Base-by-base conservation (phyloP, 2,797 vertebrate species). In the Tachyglossus aculeatus region DNA sequence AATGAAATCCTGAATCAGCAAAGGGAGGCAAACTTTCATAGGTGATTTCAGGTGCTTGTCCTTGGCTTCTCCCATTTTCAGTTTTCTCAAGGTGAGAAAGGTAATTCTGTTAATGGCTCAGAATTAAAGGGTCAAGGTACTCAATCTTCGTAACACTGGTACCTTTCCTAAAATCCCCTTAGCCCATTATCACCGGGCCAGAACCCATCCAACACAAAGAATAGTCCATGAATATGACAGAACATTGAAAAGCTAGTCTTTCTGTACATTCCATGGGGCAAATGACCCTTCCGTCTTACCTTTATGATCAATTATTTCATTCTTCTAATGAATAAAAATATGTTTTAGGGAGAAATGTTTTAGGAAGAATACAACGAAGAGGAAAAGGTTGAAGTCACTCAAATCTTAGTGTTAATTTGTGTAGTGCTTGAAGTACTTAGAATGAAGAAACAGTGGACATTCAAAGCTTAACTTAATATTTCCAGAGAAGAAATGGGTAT, bases 201-300 rank as follows among this genome's bases (percentile, higher is more conserved):
- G 81, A 90, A 86, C 74, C 76, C 73, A 86, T 84, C 78, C 74
- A 69, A 80, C 45, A 71, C 83, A 84, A 86, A 71, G 84, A 88
- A 88, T 83, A 85, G 80, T 66, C 82, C 84, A 84, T 82, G 82
- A 83, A 88, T 81, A 74, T 71, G 86, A 54, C 22, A 67, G 79
- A 86, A 88, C 77, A 58, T 68, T 88, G 81, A 77, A 84, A 88
- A 86, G 84, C 85, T 88, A 80, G 75, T 86, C 82, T 86, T 84
- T 85, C 84, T 68, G 74, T 80, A 65, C 72, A 22, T 76, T 79
- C 81, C 76, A 57, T 72, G 0, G 7, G 63, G 78, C 78, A 83
- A 83, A 71, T 65, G 67, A 76, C 65, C 72, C 78, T 81, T 82
- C 59, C 2, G 51, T 71, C 44, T 67, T 53, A 21, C 9, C 3